phyloP scores from a whole-genome alignment of 2,113 vertebrate genomes.

The Sterna hirundo region DNA sequence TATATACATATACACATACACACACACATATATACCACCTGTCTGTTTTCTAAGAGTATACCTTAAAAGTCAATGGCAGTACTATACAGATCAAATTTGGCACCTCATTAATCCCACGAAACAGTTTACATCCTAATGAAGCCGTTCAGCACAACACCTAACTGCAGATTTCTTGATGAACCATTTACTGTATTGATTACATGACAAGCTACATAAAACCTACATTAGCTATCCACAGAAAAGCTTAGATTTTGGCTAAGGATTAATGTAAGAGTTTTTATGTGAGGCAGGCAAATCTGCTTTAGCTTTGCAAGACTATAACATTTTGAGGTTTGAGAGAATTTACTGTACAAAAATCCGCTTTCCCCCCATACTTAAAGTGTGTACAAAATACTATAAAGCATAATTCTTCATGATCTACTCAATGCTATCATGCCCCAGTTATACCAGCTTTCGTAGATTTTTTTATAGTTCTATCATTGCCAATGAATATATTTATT shows the following conservation, averaged over 20 bases:
- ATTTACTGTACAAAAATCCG: constrained; percentile 26
- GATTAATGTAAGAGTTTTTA: constrained; percentile 43
- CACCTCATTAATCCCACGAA: background rate
- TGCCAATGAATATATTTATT: background rate
- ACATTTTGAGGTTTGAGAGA: background rate
- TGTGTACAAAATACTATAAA: background rate
- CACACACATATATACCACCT: fast-evolving
- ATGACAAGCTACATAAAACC: background rate
- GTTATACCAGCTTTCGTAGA: background rate
- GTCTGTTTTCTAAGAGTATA: background rate
- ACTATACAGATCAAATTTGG: background rate
- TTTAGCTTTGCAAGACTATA: constrained; percentile 22
- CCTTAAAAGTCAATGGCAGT: background rate
- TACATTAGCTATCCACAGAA: background rate
- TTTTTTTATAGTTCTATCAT: background rate
- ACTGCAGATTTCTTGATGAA: background rate
- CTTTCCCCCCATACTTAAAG: constrained; percentile 3
- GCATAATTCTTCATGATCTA: constrained; percentile 33
- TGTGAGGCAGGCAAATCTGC: constrained; percentile 34
- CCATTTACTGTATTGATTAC: background rate
- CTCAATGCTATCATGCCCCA: background rate
- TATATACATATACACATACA: fast-evolving
- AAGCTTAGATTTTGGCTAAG: constrained; percentile 15
- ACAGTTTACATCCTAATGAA: background rate
- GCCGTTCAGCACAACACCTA: background rate